Evolutionary conservation across 2,113 vertebrate genomes (phyloP), one percentile per base, ranked within the genome.

Genomic region (Phyllostomus discolor): DNA sequence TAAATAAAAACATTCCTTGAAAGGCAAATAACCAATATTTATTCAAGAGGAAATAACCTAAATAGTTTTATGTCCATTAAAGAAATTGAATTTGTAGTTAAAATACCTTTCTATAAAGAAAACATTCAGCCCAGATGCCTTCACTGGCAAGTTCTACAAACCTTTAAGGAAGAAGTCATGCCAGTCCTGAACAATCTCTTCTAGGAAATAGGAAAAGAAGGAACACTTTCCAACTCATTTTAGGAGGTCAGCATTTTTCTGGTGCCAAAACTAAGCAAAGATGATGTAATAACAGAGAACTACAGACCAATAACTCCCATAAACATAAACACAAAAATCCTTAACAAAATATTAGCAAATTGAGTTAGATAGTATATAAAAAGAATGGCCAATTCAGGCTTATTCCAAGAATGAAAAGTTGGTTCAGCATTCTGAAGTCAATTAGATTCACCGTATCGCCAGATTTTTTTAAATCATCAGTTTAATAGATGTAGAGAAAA

Each of bases 1-100:
- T 41, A 90, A 79, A 85, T 84, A 6, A 73, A 64, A 31, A 89
- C 67, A 81, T 69, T 92, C 66, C 48, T 89, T 92, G 12, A 85
- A 67, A 86, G 33, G 70, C 26, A 78, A 73, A 62, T 57, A 80
- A 76, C 62, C 19, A 93, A 82, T 91, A 87, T 52, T 87, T 41
- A 41, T 76, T 66, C 43, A 95, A 57, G 76, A 91, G 69, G 41
- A 93, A 90, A 69, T 83, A 90, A 48, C 64, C n/a, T 88, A 48
- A 78, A 79, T 90, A 52, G 48, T 73, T 95, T 76, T 90, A 7
- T 43, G 1, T 82, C 43, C 82, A 31, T 76, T 93, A 88, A 93
- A 93, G 46, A 96, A 59, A 83, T 48, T 93, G n/a, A 86, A 81
- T 90, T 92, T 90, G 24, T 87, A 87, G 67, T 85, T 87, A 78